Percentiles rank a stretch among this genome's conserved stretches.
phyloP scores from a whole-genome alignment of 2,113 vertebrate species.

The Elgaria multicarinata region DNA sequence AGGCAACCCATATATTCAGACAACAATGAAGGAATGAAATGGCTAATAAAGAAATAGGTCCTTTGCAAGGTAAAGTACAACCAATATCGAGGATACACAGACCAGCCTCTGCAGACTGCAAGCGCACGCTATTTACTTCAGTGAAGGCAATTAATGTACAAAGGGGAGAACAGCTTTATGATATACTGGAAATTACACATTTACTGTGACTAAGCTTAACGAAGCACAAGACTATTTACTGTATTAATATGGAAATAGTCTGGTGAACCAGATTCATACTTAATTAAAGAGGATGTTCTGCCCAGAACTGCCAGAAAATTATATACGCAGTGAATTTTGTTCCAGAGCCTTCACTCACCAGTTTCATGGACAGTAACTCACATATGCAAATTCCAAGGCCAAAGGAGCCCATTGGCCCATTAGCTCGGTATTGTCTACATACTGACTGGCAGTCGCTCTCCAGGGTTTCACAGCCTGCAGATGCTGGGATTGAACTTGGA shows the following conservation, averaged over 20 bases:
- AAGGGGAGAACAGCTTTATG: constrained; percentile 22
- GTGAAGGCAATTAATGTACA: constrained; percentile 35
- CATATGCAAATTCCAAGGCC: background rate
- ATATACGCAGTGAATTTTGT: constrained; percentile 23
- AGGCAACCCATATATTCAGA: background rate
- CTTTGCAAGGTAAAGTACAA: background rate
- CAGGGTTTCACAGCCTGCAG: too few relatives aligned
- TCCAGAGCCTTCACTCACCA: constrained; percentile 24
- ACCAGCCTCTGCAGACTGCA: background rate
- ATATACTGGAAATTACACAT: constrained; percentile 23
- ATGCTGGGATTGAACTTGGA: background rate
- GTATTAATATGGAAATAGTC: constrained; percentile 47
- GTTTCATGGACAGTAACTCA: constrained; percentile 17
- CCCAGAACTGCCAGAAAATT: constrained; percentile 46
- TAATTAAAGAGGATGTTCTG: constrained; percentile 36
- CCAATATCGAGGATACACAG: constrained; percentile 13
- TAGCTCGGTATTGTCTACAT: too few relatives aligned
- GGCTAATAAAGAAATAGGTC: background rate
- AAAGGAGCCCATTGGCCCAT: too few relatives aligned
- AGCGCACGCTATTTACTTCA: constrained; percentile 23
- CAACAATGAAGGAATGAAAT: background rate
- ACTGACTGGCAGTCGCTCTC: too few relatives aligned
- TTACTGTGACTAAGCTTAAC: constrained; percentile 36
- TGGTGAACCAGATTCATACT: constrained; percentile 47
- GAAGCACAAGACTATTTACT: constrained; percentile 53